Conservation (phyloP, 2,888 invertebrate genomes). For the Empis livida region DNA sequence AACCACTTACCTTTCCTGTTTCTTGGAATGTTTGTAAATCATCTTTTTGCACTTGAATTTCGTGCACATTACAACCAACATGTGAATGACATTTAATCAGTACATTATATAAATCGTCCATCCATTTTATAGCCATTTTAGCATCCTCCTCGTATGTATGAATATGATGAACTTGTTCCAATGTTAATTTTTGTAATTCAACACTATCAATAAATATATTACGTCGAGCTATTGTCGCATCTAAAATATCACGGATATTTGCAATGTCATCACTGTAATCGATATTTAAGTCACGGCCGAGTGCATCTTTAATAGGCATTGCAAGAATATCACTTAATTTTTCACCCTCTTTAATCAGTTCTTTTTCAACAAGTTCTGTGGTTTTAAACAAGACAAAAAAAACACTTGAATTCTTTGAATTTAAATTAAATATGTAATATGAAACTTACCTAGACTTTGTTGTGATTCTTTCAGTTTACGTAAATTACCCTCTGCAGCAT, state of each 20-base stretch:
- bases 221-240: slow-evolving; percentile 53
- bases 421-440: slow-evolving; percentile 10
- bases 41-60: slow-evolving; percentile 61
- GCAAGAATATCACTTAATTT: slow-evolving; percentile 63
- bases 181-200: slow-evolving; percentile 59
- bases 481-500: slow-evolving; percentile 43
- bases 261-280: slow-evolving; percentile 59
- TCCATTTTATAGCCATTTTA: slow-evolving; percentile 61
- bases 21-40: slow-evolving; percentile 64
- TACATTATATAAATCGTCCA: slow-evolving; percentile 59
- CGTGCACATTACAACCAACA: slow-evolving; percentile 57
- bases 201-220: slow-evolving; percentile 61
- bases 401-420: background rate
- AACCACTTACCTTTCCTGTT: slow-evolving; percentile 53
- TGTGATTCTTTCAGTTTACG: slow-evolving; percentile 48
- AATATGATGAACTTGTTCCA: slow-evolving; percentile 66
- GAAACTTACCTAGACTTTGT: slow-evolving; percentile 42
- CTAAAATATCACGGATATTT: slow-evolving; percentile 56
- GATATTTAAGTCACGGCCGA: slow-evolving; percentile 54
- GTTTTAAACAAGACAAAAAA: background rate
- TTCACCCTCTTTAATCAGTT: slow-evolving; percentile 60
- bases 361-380: slow-evolving; percentile 50
- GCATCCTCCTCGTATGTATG: slow-evolving; percentile 65
- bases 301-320: slow-evolving; percentile 64
- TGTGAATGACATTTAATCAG: slow-evolving; percentile 55